These are phyloP conservation scores for Pogonomyrmex californicus DNA, from an alignment of 1,140 invertebrate genomes.

Conservation along the genomic window DNA sequence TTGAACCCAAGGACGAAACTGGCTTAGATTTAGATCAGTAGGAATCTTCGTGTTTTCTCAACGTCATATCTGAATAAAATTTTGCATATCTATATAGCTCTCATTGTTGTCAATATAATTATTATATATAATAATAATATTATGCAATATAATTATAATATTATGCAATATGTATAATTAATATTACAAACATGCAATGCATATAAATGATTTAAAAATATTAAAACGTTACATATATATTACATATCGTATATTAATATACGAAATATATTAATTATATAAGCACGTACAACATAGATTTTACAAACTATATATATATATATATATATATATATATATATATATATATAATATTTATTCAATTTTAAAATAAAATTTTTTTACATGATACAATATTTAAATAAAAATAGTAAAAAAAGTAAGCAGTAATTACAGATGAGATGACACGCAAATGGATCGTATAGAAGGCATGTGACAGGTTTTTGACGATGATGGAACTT, in stretches of 20 bases:
- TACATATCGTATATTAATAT: not conserved
- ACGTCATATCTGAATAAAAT: not conserved
- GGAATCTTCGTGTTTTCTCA: not conserved
- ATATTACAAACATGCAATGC: not conserved
- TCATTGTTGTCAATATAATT: not conserved
- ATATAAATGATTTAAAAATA: not conserved
- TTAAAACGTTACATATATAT: not conserved
- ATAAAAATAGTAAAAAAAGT: not conserved
- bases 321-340: not conserved
- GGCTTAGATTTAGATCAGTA: conserved; percentile 7
- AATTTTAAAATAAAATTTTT: not conserved
- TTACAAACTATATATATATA: not conserved
- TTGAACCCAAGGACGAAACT: conserved; percentile 2
- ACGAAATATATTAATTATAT: not conserved
- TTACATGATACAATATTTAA: not conserved
- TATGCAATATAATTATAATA: too few species aligned
- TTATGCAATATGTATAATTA: not conserved
- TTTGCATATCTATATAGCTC: not conserved
- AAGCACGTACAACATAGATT: not conserved
- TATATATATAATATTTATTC: not conserved
- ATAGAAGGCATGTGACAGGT: not conserved
- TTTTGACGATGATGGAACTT: conserved; percentile 37
- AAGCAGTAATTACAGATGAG: conserved; percentile 12
- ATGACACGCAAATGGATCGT: conserved; percentile 2
- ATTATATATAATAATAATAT: conserved; percentile 7